These are phyloP conservation scores for Phalacrocorax pelagicus DNA, from an alignment of 2,113 vertebrate species.

Conservation along the genomic window DNA sequence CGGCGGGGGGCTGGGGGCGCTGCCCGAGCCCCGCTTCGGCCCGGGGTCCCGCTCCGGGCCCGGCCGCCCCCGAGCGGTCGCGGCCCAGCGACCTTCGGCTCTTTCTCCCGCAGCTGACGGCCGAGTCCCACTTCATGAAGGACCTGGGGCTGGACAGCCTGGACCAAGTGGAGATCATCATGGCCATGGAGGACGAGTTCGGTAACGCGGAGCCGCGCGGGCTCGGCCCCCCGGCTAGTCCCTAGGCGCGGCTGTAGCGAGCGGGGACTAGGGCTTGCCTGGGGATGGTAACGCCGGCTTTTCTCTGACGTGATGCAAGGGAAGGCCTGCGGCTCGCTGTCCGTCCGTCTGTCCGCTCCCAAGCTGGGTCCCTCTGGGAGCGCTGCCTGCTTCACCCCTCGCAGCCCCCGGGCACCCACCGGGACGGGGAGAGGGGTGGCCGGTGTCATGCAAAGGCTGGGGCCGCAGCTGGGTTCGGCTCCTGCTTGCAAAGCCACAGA, in stretches of 20 bases:
- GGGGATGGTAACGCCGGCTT: too few species aligned
- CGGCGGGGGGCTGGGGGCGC: too few species aligned
- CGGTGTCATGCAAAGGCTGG: too few species aligned
- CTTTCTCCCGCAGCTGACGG: constrained; percentile 78
- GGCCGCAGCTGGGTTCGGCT: neutral
- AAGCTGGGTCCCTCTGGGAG: neutral
- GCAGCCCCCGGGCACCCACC: neutral
- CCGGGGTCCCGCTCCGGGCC: too few species aligned
- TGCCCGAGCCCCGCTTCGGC: too few species aligned
- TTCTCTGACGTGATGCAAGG: too few species aligned
- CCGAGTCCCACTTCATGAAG: constrained; percentile 92
- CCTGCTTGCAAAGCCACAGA: too few species aligned
- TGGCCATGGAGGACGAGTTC: constrained; percentile 99
- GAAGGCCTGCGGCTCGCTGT: too few species aligned
- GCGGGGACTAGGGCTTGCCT: too few species aligned
- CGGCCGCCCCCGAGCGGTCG: too few species aligned
- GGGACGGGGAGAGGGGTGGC: too few species aligned
- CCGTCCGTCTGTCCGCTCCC: accelerated
- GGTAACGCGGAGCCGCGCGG: constrained; percentile 68
- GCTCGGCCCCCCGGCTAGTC: accelerated
- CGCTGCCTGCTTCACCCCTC: accelerated
- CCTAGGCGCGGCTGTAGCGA: accelerated
- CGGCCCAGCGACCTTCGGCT: accelerated
- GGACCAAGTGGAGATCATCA: constrained; percentile 99
- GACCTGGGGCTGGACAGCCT: constrained; percentile 96